Evolutionary conservation across 1,140 invertebrate genomes (phyloP), one percentile per base, ranked within the genome.

Genomic region (Muscidifurax raptorellus): DNA sequence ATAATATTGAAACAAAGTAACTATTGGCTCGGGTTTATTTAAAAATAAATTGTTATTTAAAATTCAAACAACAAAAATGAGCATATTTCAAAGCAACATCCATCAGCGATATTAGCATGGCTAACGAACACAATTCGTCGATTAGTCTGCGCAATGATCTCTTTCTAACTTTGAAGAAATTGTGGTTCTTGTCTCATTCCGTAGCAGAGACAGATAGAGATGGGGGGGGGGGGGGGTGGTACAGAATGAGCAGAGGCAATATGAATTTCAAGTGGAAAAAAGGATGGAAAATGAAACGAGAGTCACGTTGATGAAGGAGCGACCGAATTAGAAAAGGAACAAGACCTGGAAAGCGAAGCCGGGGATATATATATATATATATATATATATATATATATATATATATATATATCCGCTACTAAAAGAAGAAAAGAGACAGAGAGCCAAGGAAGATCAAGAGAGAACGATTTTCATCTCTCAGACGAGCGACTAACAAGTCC

Each of bases 241-340:
- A 22, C 52, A 1, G 52, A 3, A 22, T 18, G 52, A 59, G 52
- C 52, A n/a, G 44, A 47, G 40, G 59, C 52, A 69, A 80, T 72
- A 81, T 81, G 67, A 81, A 81, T 81, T 81, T 81, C 36, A 81
- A 75, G 47, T 27, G 52, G 28, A 76, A 83, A 28, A 75, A 83
- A 44, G 22, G 71, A 44, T 52, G 12, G 28, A 27, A 40, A 7
- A 12, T 18, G 40, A 44, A 80, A 71, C 15, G 40, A 36, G 80
- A 59, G 66, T 74, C 9, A 13, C 67, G 80, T 74, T 82, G 80
- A 72, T 82, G 72, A 82, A 74, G 80, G 80, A 27, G 71, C 25
- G 52, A 47, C 88, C 88, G 88, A 90, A 90, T 90, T 89, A 89
- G 90, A 91, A 89, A 86, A 87, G 84, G 81, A 81, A 80, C 88